Conservation (phyloP, 1,140 invertebrate genomes). For the Ceratina australensis region DNA sequence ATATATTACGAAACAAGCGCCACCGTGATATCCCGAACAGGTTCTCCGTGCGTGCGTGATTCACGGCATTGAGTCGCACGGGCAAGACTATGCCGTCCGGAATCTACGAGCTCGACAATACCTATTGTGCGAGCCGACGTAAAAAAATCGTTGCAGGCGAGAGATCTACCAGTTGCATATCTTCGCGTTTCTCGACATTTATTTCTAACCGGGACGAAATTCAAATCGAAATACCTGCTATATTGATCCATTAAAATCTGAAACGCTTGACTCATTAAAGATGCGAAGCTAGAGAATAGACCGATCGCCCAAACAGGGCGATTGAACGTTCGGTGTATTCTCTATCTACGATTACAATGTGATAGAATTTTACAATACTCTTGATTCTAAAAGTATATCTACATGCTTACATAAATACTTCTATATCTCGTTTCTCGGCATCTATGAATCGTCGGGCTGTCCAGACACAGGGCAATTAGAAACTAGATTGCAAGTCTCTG, state of each 20-base stretch:
- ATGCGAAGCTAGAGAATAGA: too few species aligned
- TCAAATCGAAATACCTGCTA: background rate
- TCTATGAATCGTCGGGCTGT: background rate
- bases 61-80: background rate
- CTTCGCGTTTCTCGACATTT: background rate
- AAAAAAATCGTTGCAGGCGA: background rate
- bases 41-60: constrained; percentile 5
- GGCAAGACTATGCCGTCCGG: background rate
- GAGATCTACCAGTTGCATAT: background rate
- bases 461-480: too few species aligned
- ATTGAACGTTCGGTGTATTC: too few species aligned
- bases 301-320: too few species aligned
- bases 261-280: too few species aligned
- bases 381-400: background rate
- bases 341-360: too few species aligned
- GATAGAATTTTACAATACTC: too few species aligned
- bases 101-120: background rate
- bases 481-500: too few species aligned
- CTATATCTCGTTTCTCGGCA: background rate
- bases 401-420: background rate
- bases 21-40: background rate
- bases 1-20: constrained; percentile 11
- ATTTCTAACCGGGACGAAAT: background rate
- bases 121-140: background rate
- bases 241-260: too few species aligned